Percentiles rank a stretch among this genome's conserved stretches.
These are phyloP conservation scores for Cosmopolites sordidus DNA, from an alignment of 2,888 invertebrate species.

Conservation along the genomic window DNA sequence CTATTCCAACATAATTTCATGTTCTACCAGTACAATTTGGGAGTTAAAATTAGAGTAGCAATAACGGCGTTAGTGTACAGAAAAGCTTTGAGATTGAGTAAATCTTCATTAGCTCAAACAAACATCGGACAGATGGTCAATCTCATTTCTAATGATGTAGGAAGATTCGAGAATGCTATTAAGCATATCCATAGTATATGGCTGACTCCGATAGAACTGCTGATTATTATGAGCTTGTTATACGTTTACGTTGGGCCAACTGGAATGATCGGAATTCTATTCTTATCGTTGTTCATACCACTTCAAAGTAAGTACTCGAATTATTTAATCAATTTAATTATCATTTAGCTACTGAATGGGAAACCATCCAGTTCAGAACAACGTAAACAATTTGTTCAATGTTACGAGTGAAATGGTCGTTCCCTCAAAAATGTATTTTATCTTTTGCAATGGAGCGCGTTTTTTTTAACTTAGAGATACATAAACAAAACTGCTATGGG, in stretches of 20 bases:
- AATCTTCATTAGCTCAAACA: constrained; percentile 30
- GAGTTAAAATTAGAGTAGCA: constrained; percentile 79
- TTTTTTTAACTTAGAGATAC: too few species aligned
- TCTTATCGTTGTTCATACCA: constrained; percentile 42
- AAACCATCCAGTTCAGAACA: too few species aligned
- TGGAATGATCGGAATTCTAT: constrained; percentile 45
- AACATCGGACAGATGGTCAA: constrained; percentile 36
- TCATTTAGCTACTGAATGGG: too few species aligned
- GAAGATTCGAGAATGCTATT: constrained; percentile 74
- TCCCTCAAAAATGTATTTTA: too few species aligned
- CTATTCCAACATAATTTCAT: constrained; percentile 71
- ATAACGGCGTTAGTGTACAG: constrained; percentile 79
- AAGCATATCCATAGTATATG: constrained; percentile 76
- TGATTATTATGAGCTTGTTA: constrained; percentile 55
- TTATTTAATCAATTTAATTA: too few species aligned
- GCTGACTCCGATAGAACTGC: constrained; percentile 62
- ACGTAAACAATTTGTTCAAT: too few species aligned
- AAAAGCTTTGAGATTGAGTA: constrained; percentile 32
- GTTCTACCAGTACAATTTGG: constrained; percentile 75
- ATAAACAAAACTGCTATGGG: too few species aligned
- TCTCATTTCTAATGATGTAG: constrained; percentile 53
- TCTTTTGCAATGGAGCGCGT: too few species aligned
- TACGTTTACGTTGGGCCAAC: constrained; percentile 46
- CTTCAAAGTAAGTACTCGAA: constrained; percentile 42
- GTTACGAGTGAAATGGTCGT: too few species aligned